Conservation (phyloP, 2,888 invertebrate species). For the Erebia aethiops region DNA sequence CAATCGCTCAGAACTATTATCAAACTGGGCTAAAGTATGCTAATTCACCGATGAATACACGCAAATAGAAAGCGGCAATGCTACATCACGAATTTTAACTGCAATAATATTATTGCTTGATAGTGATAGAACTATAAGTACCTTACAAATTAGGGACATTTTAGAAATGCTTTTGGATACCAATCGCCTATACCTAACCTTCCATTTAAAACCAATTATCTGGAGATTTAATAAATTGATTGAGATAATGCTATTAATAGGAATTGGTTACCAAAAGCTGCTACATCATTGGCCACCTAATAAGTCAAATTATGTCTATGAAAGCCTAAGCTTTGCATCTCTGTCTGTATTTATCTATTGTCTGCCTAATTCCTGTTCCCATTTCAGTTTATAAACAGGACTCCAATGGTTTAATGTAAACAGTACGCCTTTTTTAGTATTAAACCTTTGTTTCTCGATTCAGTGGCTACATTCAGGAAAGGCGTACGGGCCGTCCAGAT, state of each 20-base stretch:
- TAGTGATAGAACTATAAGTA: conserved; percentile 29
- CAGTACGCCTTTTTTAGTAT: conserved; percentile 50
- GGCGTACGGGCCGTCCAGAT: conserved; percentile 99
- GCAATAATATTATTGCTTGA: conserved; percentile 37
- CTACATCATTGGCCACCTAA: conserved; percentile 29
- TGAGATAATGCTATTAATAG: neutral
- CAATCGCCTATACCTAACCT: conserved; percentile 32
- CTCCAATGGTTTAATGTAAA: conserved; percentile 43
- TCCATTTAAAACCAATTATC: neutral
- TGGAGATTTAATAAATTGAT: neutral
- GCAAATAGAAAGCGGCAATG: conserved; percentile 75
- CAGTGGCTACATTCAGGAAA: conserved; percentile 99
- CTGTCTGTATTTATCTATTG: conserved; percentile 58
- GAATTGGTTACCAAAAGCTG: conserved; percentile 53
- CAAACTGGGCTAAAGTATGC: conserved; percentile 73
- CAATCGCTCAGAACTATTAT: conserved; percentile 70
- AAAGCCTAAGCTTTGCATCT: conserved; percentile 68
- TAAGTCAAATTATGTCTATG: conserved; percentile 33
- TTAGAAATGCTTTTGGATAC: conserved; percentile 41
- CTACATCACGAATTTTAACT: conserved; percentile 61
- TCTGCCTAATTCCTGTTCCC: conserved; percentile 53
- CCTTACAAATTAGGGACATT: conserved; percentile 25
- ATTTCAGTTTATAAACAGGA: conserved; percentile 35
- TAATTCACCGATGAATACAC: conserved; percentile 77
- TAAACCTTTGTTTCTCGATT: conserved; percentile 79